Base-by-base conservation (phyloP, 2,113 vertebrate genomes). In the Cariama cristata region DNA sequence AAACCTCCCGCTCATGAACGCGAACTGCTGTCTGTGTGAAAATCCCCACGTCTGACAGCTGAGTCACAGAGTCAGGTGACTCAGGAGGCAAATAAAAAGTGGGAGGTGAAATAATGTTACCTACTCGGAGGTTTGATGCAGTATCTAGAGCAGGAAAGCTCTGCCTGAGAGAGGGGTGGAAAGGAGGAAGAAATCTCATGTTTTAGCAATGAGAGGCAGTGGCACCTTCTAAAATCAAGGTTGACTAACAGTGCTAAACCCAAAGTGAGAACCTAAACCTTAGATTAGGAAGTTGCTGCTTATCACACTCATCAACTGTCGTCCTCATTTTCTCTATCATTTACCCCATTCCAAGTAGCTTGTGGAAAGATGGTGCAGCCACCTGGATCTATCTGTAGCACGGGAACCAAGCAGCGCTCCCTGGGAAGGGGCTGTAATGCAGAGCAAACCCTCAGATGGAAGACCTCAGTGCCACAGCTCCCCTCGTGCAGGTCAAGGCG, bases 21-120 rank as follows among this genome's bases (percentile, higher is more conserved):
- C 0, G 38, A 89, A 69, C 91, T 73, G 93, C 83, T 93, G 88
- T 23, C 94, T 96, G 47, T 89, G 91, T 91, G 91, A 96, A 93
- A 89, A 96, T 63, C 76, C 80, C 93, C 94, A 94, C 76, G 45
- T 92, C 95, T 93, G 89, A 79, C 73, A 94, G 76, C 88, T 95
- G 96, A 96, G 56, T 97, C 95, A 97, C 9, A 0, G 24, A 18
- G 60, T 59, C 96, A 96, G 77, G 64, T 89, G 83, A 91, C 76
- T 93, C 88, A 28, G 83, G 83, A 94, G 81, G 44, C 75, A 92
- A 96, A 97, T 79, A 77, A 77, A 89, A 96, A 91, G 93, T 89
- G 86, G 92, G 92, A 96, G 95, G 90, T 84, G 90, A 74, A 96
- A 97, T 93, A 94, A 88, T 82, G 90, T 63, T 84, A 88, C 93